A percentile compares a stretch with the other conserved stretches of the same genome.
Evolutionary conservation across 2,113 vertebrate species (phyloP).

Genomic region (Serinus canaria): DNA sequence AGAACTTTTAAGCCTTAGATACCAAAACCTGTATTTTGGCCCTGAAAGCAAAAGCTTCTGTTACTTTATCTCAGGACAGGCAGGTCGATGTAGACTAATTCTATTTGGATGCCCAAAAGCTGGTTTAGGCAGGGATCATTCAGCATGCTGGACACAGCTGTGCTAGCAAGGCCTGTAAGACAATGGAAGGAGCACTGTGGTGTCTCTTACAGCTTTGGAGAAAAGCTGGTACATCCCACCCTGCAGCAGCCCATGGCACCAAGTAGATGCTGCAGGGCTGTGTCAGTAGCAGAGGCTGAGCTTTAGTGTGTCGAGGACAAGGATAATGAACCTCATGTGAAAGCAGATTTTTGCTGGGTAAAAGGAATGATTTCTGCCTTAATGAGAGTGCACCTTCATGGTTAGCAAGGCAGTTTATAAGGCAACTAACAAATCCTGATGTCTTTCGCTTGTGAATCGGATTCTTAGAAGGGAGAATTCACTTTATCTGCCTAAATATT

Average conservation of each 20-base stretch:
- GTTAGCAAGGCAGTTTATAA: background rate
- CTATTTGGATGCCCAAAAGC: background rate
- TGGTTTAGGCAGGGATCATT: background rate
- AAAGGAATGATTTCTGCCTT: background rate
- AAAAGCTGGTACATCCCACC: background rate
- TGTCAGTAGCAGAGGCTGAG: background rate
- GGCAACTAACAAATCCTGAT: background rate
- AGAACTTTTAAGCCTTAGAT: background rate
- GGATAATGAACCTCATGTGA: background rate
- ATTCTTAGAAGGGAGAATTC: background rate
- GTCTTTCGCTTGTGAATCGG: background rate
- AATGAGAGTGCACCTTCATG: background rate
- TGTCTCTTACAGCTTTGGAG: background rate
- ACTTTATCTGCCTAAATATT: background rate
- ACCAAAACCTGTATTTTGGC: background rate
- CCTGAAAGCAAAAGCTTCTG: background rate
- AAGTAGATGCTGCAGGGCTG: background rate
- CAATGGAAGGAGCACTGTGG: background rate
- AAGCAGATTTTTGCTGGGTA: background rate
- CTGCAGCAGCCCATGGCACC: background rate
- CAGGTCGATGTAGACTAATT: background rate
- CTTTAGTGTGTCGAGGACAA: accelerated
- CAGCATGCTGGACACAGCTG: background rate
- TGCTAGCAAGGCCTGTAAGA: background rate
- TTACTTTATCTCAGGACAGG: background rate